Conservation (phyloP, 2,113 vertebrate genomes). For the Oostethus manadensis region DNA sequence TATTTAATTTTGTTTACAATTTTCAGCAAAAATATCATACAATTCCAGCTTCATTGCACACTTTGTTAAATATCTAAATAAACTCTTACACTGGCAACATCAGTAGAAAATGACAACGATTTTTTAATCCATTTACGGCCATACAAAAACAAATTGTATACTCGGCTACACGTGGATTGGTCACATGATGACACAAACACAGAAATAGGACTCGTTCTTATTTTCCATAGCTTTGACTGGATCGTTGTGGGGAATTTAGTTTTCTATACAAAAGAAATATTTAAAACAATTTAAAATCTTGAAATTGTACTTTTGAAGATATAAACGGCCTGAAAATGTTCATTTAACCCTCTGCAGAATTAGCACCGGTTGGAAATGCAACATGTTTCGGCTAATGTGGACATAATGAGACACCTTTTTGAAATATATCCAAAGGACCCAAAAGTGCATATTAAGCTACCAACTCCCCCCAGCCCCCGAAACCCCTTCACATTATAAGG, state of each 20-base stretch:
- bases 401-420: neutral
- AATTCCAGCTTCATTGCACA: conserved; percentile 64
- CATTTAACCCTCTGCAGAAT: neutral
- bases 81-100: conserved; percentile 37
- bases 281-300: neutral
- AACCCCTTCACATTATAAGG: neutral
- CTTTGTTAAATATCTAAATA: conserved; percentile 72
- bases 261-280: neutral
- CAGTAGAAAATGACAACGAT: conserved; percentile 70
- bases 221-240: neutral
- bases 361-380: neutral
- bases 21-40: conserved; percentile 70
- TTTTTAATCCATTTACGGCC: conserved; percentile 17
- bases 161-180: conserved; percentile 22
- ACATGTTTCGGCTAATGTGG: neutral
- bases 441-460: neutral
- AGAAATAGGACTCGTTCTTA: conserved; percentile 7
- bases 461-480: neutral
- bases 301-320: neutral
- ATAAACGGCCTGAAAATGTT: too few relatives aligned
- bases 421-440: neutral
- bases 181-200: conserved; percentile 17
- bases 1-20: conserved; percentile 48
- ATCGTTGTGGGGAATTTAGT: neutral
- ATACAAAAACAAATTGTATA: conserved; percentile 62